Conservation (phyloP, 2,797 vertebrate genomes). For the Sebastes nivosus region DNA sequence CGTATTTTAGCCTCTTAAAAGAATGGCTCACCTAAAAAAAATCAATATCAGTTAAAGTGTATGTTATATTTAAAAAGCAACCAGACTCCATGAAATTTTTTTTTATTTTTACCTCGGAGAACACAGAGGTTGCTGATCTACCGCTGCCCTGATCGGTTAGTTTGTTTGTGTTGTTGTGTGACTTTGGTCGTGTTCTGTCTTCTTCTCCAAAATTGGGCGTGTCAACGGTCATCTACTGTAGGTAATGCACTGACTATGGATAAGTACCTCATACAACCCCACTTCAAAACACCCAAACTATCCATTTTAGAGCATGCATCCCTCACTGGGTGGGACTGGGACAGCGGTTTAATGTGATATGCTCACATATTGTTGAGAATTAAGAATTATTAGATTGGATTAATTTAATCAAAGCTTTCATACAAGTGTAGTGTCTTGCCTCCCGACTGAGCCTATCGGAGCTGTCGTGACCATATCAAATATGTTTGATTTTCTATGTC, state of each 20-base stretch:
- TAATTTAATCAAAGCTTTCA: constrained; percentile 2
- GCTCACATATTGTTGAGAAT: not conserved
- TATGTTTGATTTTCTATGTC: not conserved
- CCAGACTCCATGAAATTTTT: not conserved
- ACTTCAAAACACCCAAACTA: not conserved
- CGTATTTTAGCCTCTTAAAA: not conserved
- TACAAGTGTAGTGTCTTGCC: not conserved
- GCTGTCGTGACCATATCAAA: not conserved
- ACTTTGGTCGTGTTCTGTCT: too few relatives aligned
- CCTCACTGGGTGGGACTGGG: not conserved
- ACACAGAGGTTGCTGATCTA: fast-evolving
- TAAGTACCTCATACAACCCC: not conserved
- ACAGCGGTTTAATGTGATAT: not conserved
- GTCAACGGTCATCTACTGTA: too few relatives aligned
- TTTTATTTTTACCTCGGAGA: not conserved
- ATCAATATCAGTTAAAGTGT: not conserved
- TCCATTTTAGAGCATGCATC: not conserved
- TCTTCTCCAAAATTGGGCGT: too few relatives aligned
- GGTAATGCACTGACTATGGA: too few relatives aligned
- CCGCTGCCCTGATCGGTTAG: fast-evolving
- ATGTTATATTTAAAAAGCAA: not conserved
- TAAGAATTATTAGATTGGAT: not conserved
- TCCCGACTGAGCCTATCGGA: not conserved
- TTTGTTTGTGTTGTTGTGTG: not conserved
- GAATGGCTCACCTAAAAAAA: not conserved